These are phyloP conservation scores for Halictus rubicundus DNA, from an alignment of 1,140 invertebrate species.

Conservation along the genomic window DNA sequence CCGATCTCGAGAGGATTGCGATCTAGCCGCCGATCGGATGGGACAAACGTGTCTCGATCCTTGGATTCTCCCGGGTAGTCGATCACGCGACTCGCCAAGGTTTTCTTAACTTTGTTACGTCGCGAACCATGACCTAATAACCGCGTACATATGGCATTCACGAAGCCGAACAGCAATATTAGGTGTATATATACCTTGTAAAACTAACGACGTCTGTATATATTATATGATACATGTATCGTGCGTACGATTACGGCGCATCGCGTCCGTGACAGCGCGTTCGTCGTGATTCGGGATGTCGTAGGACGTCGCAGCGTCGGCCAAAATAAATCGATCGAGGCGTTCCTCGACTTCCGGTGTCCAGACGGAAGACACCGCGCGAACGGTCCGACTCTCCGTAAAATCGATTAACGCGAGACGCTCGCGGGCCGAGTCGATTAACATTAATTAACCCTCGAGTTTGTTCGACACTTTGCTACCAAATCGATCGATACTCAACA, in stretches of 20 bases:
- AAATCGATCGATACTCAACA: no score
- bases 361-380: background rate
- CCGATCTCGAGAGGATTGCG: no score
- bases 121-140: conserved; percentile 47
- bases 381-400: no score
- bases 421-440: no score
- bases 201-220: conserved; percentile 71
- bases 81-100: conserved; percentile 5
- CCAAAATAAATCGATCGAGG: background rate
- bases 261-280: conserved; percentile 35
- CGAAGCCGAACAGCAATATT: conserved; percentile 76
- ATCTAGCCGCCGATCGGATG: no score
- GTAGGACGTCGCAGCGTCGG: background rate
- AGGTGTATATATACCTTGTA: conserved; percentile 76
- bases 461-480: no score
- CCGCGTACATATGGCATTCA: conserved; percentile 41
- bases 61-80: background rate
- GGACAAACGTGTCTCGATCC: background rate
- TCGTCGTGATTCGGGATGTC: background rate
- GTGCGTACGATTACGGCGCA: conserved; percentile 13
- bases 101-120: conserved; percentile 46
- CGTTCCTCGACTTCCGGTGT: background rate
- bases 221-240: conserved; percentile 29
- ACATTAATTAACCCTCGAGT: no score
- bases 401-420: no score